phyloP scores from a whole-genome alignment of 1,140 invertebrate species.

The Piezodorus guildinii region DNA sequence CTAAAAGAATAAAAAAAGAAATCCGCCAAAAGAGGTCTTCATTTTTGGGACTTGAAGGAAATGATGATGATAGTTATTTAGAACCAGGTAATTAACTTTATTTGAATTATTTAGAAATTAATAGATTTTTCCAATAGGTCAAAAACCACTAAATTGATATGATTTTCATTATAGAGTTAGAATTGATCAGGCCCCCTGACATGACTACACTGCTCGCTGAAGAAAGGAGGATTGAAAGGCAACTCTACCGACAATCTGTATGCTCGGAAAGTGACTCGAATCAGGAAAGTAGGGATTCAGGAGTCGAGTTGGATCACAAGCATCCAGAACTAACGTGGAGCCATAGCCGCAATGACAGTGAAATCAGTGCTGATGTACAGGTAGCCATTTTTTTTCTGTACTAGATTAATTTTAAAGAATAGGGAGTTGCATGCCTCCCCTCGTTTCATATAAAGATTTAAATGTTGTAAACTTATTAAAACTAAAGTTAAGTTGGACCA shows the following conservation, averaged over 20 bases:
- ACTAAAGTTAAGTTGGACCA: no score
- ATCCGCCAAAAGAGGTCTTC: constrained; percentile 69
- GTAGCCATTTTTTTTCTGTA: no score
- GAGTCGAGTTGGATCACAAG: constrained; percentile 53
- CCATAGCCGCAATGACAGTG: constrained; percentile 66
- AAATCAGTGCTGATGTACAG: constrained; percentile 34
- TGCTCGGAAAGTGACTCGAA: constrained; percentile 40
- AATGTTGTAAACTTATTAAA: no score
- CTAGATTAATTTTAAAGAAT: no score
- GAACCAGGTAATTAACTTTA: constrained; percentile 36
- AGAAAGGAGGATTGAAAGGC: constrained; percentile 58
- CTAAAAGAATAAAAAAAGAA: constrained; percentile 75
- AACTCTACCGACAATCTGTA: constrained; percentile 45
- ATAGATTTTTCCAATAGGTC: neutral
- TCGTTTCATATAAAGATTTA: no score
- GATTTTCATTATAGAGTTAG: constrained; percentile 22
- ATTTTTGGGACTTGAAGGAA: constrained; percentile 66
- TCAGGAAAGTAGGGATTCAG: constrained; percentile 58
- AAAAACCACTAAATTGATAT: neutral
- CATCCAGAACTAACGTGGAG: constrained; percentile 45
- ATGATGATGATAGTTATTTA: constrained; percentile 51
- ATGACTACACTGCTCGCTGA: constrained; percentile 65
- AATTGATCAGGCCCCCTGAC: constrained; percentile 52
- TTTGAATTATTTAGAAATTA: neutral
- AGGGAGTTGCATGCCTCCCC: no score